Evolutionary conservation across 1,140 invertebrate species (phyloP).

Genomic region (Ostrea denselamellosa): DNA sequence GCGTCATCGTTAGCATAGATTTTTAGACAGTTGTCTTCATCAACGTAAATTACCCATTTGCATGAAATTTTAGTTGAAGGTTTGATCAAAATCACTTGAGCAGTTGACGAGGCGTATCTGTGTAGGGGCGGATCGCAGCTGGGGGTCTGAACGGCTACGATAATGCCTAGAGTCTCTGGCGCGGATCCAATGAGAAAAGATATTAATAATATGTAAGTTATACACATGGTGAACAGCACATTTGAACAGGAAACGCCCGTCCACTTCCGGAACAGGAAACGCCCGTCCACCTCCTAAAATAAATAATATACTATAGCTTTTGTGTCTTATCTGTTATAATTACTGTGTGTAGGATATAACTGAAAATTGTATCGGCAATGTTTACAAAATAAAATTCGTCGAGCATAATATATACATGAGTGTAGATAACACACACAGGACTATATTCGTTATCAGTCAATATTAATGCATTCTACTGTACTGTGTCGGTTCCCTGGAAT

Average conservation of each 20-base stretch:
- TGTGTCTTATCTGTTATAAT: no score
- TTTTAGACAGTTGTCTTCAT: background rate
- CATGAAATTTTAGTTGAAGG: background rate
- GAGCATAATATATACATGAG: background rate
- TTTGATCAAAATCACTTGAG: background rate
- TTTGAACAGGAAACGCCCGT: background rate
- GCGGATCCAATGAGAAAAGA: background rate
- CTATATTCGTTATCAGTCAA: no score
- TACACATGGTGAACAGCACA: background rate
- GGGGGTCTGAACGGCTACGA: background rate
- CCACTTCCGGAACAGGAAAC: background rate
- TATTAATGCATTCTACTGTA: no score
- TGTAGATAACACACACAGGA: background rate
- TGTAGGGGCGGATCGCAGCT: background rate
- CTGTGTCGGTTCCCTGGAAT: no score
- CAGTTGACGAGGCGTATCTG: background rate
- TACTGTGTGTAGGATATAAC: background rate
- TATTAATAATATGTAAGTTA: background rate
- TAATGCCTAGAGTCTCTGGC: background rate
- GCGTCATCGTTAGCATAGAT: background rate
- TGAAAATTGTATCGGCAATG: background rate
- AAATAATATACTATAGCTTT: no score
- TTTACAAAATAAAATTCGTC: conserved; percentile 7
- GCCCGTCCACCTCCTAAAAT: no score
- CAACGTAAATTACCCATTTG: background rate